phyloP scores from a whole-genome alignment of 2,797 vertebrate species.

The Mormyrus hasselquistii region DNA sequence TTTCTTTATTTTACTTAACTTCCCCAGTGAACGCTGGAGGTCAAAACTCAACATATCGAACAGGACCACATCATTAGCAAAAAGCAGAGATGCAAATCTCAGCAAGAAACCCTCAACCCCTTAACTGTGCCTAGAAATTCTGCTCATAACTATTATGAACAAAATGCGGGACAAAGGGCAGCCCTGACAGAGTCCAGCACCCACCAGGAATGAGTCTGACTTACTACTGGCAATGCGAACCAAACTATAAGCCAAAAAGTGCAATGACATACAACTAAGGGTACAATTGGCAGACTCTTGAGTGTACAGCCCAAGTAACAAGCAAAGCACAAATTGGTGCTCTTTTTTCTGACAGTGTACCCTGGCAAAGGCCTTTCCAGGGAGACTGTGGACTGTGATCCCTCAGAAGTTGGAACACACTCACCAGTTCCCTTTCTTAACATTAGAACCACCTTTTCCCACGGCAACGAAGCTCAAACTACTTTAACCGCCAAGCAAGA shows the following conservation, averaged over 20 bases:
- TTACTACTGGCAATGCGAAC: background rate
- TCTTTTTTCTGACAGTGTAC: background rate
- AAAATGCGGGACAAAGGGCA: background rate
- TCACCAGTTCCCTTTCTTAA: background rate
- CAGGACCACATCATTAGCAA: background rate
- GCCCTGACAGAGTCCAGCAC: background rate
- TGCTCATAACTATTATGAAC: background rate
- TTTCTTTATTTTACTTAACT: background rate
- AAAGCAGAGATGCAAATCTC: background rate
- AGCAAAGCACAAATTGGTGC: background rate
- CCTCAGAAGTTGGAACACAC: background rate
- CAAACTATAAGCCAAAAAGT: background rate
- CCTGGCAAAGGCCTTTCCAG: background rate
- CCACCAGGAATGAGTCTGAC: background rate
- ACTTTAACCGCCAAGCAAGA: background rate
- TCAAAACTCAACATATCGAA: background rate
- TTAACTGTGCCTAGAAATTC: background rate
- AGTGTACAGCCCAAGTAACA: background rate
- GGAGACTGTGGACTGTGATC: background rate
- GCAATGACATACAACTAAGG: background rate
- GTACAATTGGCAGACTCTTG: background rate
- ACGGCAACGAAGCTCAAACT: background rate
- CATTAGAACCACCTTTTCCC: background rate
- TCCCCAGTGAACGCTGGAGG: background rate
- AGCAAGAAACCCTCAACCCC: background rate